Evolutionary conservation across 1,140 invertebrate genomes (phyloP), one percentile per base, ranked within the genome.

Genomic region (Dinoponera quadriceps): DNA sequence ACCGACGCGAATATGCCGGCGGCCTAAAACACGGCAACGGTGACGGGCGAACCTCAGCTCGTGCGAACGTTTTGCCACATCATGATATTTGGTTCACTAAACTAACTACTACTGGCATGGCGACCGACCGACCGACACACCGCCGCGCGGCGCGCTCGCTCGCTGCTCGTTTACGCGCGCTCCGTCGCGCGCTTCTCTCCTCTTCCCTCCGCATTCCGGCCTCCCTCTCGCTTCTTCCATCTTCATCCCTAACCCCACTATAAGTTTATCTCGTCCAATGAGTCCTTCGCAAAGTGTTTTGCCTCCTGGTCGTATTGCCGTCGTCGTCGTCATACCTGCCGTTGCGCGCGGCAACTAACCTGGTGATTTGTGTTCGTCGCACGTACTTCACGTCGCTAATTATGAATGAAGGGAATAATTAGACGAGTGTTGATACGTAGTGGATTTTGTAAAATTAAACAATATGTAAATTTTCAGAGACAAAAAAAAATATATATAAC

Each of bases 61-160:
- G 90, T 91, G 88, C 89, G 88, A 93, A 92, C 91, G 91, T 92
- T 93, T 91, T 94, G 94, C 94, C 94, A 95, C 94, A 95, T 94
- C 94, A 95, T 94, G 92, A 94, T 93, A 92, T 94, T 93, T 92
- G 91, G 90, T 91, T 91, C 91, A 92, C 92, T 92, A 92, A 92
- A 92, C 93, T 93, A 94, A 94, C 94, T 94, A 94, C 93, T 94
- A 91, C 93, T 94, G 91, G 94, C 94, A 95, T 95, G 94, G 94
- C 94, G 94, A 90, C 91, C 92, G 87, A 91, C 90, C 92, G 89
- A 91, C 90, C 91, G 87, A 91, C 89, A 89, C 85, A 88, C 86
- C 86, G 86, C 84, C 72, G 88, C 88, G 90, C 86, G 87, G n/a
- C n/a, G n/a, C n/a, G n/a, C n/a, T n/a, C n/a, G n/a, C n/a, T n/a